These are phyloP conservation scores for Drosophila lutescens DNA, from an alignment of 2,888 invertebrate genomes.

Conservation along the genomic window DNA sequence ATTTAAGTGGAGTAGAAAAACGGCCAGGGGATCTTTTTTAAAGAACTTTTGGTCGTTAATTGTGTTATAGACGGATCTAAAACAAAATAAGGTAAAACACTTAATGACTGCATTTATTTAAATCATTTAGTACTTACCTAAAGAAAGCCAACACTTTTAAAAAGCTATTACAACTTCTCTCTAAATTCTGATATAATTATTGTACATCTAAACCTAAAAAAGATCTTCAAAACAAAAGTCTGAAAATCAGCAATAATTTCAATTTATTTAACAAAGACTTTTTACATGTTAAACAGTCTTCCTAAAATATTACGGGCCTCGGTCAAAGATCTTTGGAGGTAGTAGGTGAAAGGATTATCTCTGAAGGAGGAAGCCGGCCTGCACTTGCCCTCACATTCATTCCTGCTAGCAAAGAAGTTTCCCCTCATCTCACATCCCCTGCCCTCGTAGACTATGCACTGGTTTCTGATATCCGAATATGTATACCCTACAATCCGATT, in stretches of 20 bases:
- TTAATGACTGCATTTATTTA: too few relatives aligned
- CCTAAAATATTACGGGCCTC: background rate
- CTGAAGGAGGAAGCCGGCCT: background rate
- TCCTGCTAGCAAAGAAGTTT: slow-evolving; percentile 3
- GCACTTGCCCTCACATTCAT: slow-evolving; percentile 7
- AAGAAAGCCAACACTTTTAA: too few relatives aligned
- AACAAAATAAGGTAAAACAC: too few relatives aligned
- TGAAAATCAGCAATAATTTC: background rate
- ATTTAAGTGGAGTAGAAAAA: background rate
- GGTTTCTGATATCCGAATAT: background rate
- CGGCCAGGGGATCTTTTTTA: background rate
- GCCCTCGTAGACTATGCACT: slow-evolving; percentile 3
- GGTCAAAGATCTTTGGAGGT: background rate
- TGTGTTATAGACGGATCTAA: too few relatives aligned
- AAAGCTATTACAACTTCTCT: too few relatives aligned
- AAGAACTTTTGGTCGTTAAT: background rate
- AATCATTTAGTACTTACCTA: too few relatives aligned
- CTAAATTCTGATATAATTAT: too few relatives aligned
- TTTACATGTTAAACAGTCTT: background rate
- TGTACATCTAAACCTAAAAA: too few relatives aligned
- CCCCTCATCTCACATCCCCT: background rate
- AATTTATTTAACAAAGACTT: slow-evolving; percentile 12
- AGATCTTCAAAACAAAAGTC: too few relatives aligned
- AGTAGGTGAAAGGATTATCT: background rate
- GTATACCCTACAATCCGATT: slow-evolving; percentile 2